These are phyloP conservation scores for Neolamprologus sp. DNA, from an alignment of 2,113 vertebrate genomes.

Conservation along the genomic window DNA sequence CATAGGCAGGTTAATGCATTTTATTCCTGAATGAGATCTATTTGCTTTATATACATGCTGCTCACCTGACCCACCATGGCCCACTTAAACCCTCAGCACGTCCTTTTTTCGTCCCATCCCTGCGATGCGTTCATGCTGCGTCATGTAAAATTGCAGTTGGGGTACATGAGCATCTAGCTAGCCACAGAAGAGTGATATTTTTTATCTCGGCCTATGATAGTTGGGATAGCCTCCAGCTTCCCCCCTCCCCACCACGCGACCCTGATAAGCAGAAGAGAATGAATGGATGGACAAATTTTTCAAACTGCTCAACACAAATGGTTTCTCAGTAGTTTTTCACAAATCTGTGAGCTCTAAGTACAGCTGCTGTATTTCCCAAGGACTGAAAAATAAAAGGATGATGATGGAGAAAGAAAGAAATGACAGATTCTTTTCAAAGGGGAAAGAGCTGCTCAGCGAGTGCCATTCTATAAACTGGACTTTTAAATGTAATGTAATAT, in stretches of 20 bases:
- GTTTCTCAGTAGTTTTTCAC: not conserved
- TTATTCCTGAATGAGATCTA: not conserved
- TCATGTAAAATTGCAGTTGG: not conserved
- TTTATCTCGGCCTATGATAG: not conserved
- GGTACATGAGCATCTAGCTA: not conserved
- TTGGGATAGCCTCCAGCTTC: not conserved
- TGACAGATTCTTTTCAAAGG: not conserved
- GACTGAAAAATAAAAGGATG: not conserved
- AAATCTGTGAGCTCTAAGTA: not conserved
- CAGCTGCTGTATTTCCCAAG: not conserved
- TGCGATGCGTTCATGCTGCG: not conserved
- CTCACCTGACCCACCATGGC: not conserved
- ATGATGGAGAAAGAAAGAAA: not conserved
- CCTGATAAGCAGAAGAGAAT: not conserved
- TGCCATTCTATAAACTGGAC: not conserved
- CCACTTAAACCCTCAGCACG: not conserved
- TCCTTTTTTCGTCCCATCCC: not conserved
- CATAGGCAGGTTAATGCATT: not conserved
- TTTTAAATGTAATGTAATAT: not conserved
- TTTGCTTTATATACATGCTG: not conserved
- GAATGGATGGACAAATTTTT: not conserved
- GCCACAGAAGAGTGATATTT: not conserved
- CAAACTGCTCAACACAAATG: not conserved
- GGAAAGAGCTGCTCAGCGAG: not conserved
- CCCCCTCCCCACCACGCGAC: not conserved